Evolutionary conservation across 35 echinoderm and acorn worm genomes (phyloP), one percentile per base, ranked within the genome.

Genomic region (Amphiura filiformis): DNA sequence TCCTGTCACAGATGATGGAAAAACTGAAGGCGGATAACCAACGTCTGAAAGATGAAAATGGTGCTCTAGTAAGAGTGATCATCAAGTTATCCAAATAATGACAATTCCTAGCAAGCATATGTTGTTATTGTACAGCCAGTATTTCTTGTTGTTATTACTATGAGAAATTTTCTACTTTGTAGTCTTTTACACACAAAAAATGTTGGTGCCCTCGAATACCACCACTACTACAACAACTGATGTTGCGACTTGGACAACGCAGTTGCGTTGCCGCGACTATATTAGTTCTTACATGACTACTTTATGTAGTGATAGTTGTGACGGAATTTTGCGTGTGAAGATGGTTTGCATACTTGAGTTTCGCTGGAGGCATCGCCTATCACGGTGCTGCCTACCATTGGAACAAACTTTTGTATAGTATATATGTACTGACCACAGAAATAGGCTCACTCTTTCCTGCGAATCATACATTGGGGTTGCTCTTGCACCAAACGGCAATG

Each of bases 11-110:
- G 96, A 82, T 82, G 13, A 91, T 99, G 89, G 90, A 94, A 31
- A 90, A 99, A 93, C 90, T 99, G 77, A 99, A 93, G 86, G 81
- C 93, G 36, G 96, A 99, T 49, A 99, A 99, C 56, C 96, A 99
- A 83, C 93, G 96, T 38, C 93, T 99, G 22, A 99, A 99, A 40
- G 96, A 99, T 35, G 96, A 99, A 85, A 99, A 99, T 78, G 96
- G 96, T 38, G 96, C 96, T 23, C 81, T 99, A 75, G 96, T 99
- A 35, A 75, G 96, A 76, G 96, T 99, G 79, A 99, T 99, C 79
- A 99, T 93, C 89, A 99, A 99, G 79, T 77, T 99, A 79, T 99
- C 96, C 26, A 99, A 99, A 86, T 99, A 91, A 94, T 83, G 65
- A 78, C 64, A 22, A 57, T 33, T 65, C 39, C 70, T 38, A 23